Evolutionary conservation across 2,888 invertebrate genomes (phyloP), one percentile per base, ranked within the genome.

Genomic region (Toxonevra muliebris): DNA sequence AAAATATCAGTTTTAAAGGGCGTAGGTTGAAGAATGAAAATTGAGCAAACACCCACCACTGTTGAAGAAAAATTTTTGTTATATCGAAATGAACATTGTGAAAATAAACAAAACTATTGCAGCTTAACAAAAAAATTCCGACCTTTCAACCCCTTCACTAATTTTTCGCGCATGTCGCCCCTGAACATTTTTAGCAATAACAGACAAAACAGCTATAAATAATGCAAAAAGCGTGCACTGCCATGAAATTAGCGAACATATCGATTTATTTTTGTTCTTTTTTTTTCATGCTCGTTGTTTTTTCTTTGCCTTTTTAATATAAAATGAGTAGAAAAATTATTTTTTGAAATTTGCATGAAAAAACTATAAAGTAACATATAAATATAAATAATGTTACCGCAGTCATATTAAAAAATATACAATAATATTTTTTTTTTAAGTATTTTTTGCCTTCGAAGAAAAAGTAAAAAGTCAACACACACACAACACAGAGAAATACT

Each of bases 291-390:
- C 30, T 60, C 40, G 10, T 61, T 62, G 30, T 57, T 58, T 43
- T 45, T n/a, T 19, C 54, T 42, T 50, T 52, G 17, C 58, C 50
- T 66, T 57, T 40, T 58, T 67, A 58, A 42, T 48, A 64, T 68
- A 59, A 60, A 68, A 66, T 70, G 68, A 67, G 61, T 62, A 30
- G 30, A 30, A 30, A 30, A 30, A 30, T 66, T 61, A 57, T 75
- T 78, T 78, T 75, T 78, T 74, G 76, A 77, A 79, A 81, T 82
- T 81, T 82, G 78, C 81, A 81, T 81, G 76, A 80, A 80, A 78
- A 79, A 81, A 81, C 82, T 80, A 81, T 82, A 81, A 81, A 79
- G 78, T 53, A 81, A 79, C 73, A 75, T 75, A 79, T 77, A 80
- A 77, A 79, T 77, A 80, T 79, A 80, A 80, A 80, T 80, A 79